A percentile compares a stretch with the other conserved stretches of the same genome.
These are phyloP conservation scores for Leptobrachium ailaonicum DNA, from an alignment of 2,113 vertebrate species.

Conservation along the genomic window DNA sequence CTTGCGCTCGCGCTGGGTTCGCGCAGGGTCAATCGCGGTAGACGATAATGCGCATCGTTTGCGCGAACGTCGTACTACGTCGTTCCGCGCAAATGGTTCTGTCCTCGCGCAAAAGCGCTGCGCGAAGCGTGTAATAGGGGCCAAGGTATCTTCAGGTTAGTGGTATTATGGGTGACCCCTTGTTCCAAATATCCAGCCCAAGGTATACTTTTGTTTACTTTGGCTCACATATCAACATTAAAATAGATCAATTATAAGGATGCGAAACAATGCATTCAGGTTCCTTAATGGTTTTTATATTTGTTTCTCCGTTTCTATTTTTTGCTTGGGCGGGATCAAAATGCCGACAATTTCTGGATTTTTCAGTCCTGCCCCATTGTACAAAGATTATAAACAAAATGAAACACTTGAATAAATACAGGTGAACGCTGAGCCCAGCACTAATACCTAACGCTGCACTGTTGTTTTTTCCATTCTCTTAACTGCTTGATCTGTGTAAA, in stretches of 20 bases:
- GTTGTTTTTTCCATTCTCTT: background rate
- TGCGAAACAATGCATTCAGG: conserved; percentile 5
- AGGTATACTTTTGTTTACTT: no score
- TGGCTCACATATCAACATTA: background rate
- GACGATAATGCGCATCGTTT: no score
- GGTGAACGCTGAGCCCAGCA: conserved; percentile 6
- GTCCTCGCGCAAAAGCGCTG: no score
- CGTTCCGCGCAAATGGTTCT: no score
- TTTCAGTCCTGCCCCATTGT: conserved; percentile 18
- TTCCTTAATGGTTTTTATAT: background rate
- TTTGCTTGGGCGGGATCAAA: conserved; percentile 15
- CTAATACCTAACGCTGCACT: conserved; percentile 1
- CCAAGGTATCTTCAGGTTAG: no score
- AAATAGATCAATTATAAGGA: background rate
- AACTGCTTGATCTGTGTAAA: conserved; percentile 19
- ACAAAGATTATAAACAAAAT: conserved; percentile 11
- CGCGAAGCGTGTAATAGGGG: no score
- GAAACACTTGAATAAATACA: conserved; percentile 17
- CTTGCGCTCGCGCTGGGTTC: no score
- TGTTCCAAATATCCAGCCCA: no score
- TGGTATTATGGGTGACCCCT: no score
- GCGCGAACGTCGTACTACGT: no score
- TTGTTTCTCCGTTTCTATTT: conserved; percentile 35
- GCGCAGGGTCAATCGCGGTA: no score
- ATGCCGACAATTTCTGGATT: background rate